A percentile compares a stretch with the other conserved stretches of the same genome.
phyloP scores from a whole-genome alignment of 2,888 invertebrate species.

The Cantharis rufa region DNA sequence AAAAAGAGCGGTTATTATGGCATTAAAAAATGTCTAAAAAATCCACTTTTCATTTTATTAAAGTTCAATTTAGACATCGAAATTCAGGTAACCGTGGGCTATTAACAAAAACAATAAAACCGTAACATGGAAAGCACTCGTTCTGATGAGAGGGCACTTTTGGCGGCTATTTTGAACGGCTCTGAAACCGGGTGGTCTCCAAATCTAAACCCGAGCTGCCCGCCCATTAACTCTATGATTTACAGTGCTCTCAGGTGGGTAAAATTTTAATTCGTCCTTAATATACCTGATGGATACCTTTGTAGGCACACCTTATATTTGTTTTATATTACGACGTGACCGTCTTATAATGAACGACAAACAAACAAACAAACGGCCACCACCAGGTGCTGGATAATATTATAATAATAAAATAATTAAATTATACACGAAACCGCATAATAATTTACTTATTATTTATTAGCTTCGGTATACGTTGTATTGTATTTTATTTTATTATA shows the following conservation, averaged over 20 bases:
- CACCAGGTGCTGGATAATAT: background rate
- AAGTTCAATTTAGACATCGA: slow-evolving; percentile 15
- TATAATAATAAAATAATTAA: background rate
- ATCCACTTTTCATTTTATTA: background rate
- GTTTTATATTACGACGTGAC: slow-evolving; percentile 44
- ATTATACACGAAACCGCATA: background rate
- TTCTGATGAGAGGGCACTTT: slow-evolving; percentile 29
- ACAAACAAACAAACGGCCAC: slow-evolving; percentile 17
- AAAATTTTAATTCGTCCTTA: slow-evolving; percentile 43
- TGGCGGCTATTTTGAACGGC: slow-evolving; percentile 20
- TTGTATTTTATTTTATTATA: background rate
- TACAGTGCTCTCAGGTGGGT: slow-evolving; percentile 41
- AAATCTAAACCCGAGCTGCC: slow-evolving; percentile 26
- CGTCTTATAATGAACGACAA: slow-evolving; percentile 34
- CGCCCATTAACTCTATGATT: slow-evolving; percentile 39
- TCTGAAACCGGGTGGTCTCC: slow-evolving; percentile 28
- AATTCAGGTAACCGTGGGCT: slow-evolving; percentile 17
- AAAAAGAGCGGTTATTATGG: background rate
- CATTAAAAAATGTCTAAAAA: background rate
- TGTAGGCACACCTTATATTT: slow-evolving; percentile 46
- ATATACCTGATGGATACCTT: slow-evolving; percentile 39
- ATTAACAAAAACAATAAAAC: slow-evolving; percentile 33
- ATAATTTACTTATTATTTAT: background rate
- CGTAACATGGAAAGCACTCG: slow-evolving; percentile 26
- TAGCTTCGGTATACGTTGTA: background rate